Base-by-base conservation (phyloP, 2,888 invertebrate species). In the Dastarcus helophoroides region DNA sequence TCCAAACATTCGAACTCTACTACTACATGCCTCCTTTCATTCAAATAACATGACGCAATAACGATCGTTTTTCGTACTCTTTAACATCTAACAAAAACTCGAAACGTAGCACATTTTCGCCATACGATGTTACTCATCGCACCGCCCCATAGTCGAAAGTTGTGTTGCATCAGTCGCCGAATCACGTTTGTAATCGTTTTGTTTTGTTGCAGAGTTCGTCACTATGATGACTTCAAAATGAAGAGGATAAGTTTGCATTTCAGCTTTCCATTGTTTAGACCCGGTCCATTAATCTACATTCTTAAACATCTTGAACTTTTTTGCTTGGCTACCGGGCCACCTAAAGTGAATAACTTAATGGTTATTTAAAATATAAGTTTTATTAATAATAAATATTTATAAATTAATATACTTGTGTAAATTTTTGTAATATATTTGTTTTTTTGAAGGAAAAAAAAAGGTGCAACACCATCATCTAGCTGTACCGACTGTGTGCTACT, bases 201-300 rank as follows among this genome's bases (percentile, higher is more conserved):
- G 55, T 56, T 60, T 62, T 64, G 60, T 79, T 83, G 17, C 79
- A 89, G 89, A 90, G 79, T 90, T 90, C 77, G 89, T 90, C 78
- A 90, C 89, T 77, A 90, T 90, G 90, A 90, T 90, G 90, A 90
- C 90, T 77, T 90, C 90, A 78, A 90, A 90, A 84, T 90, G 88
- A 90, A 77, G 76, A 71, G 76, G 74, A 72, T 73, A 68, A 69
- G 68, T 67, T 66, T 17, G 19, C 19, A 17, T 17, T 17, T 17
- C 19, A 17, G 19, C 19, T 17, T 17, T 17, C 19, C 19, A 17
- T 17, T 17, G 19, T 17, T 17, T 17, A 6, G n/a, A 6, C 19
- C 19, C 19, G 19, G 19, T n/a, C 19, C 19, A 17, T 17, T 17
- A n/a, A 17, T 17, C 19, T 17, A 17, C 19, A 17, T 17, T 17